These are phyloP conservation scores for Bombus consobrinus DNA, from an alignment of 1,140 invertebrate genomes.

Conservation along the genomic window DNA sequence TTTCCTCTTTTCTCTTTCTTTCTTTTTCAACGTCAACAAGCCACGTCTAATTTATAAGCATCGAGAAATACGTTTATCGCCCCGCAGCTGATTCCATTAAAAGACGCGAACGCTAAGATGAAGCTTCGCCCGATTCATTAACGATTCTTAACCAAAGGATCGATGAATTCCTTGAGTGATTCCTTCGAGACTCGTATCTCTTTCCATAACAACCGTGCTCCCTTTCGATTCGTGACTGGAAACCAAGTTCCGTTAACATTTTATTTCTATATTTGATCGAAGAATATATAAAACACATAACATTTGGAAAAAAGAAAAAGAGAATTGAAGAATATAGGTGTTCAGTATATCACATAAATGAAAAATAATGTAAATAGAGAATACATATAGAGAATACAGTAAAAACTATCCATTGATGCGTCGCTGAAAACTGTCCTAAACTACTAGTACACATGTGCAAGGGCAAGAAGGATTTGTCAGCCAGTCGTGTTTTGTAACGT, in stretches of 20 bases:
- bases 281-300: background rate
- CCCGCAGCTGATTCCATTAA: constrained; percentile 13
- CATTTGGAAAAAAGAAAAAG: background rate
- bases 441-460: background rate
- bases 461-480: constrained; percentile 22
- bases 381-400: background rate
- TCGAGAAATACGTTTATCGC: constrained; percentile 27
- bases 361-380: background rate
- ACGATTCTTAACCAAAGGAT: background rate
- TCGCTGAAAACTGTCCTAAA: constrained; percentile 6
- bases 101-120: background rate
- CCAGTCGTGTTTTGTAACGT: constrained; percentile 29
- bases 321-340: background rate
- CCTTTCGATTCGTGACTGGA: background rate
- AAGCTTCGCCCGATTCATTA: constrained; percentile 12
- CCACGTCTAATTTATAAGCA: constrained; percentile 12
- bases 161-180: background rate
- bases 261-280: background rate
- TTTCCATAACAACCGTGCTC: background rate
- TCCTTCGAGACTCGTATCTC: too few species aligned
- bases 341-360: background rate
- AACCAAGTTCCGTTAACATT: background rate
- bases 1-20: background rate
- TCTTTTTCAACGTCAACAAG: constrained; percentile 9
- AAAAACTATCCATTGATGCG: background rate